Evolutionary conservation across 2,888 invertebrate species (phyloP), one percentile per base, ranked within the genome.

Genomic region (Cerastis leucographa): DNA sequence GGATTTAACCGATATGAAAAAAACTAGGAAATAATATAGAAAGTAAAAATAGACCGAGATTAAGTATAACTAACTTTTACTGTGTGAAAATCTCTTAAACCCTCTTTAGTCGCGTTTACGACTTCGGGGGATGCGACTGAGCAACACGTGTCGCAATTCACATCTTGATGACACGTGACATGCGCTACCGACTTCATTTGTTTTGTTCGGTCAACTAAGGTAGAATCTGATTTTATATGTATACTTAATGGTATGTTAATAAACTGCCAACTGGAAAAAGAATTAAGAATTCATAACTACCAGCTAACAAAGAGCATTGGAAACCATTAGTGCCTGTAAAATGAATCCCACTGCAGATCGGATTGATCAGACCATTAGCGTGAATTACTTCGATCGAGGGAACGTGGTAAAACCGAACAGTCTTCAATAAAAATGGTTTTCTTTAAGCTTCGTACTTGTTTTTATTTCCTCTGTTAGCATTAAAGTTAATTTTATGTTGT

Each of bases 361-460:
- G 44, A 80, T 83, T 72, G 62, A 80, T 83, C 84, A 67, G 51
- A 46, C 59, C 29, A 65, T 84, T 71, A 73, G 7, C 29, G 66
- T 35, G 64, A 80, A 76, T 74, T 25, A 73, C 51, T 73, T 22
- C 64, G 62, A 84, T 71, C 54, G 71, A 56, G 51, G 12, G 19
- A 12, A 67, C 51, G 76, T 80, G 64, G 46, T 79, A 79, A 64
- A 71, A 61, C 35, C 35, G 35, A 9, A 35, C 17, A 49, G 35
- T 51, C 35, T 68, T 71, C 54, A 76, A 7, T 62, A 12, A 3
- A 62, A 84, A 84, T 66, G 51, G 61, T 49, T 72, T 65, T 42
- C 54, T 76, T 70, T 51, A 51, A 56, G 54, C 19, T 11, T 35
- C 40, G 9, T 54, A 49, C 61, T 77, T 70, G 22, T 46, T 78